phyloP scores from a whole-genome alignment of 2,888 invertebrate genomes.

The Bellardia pandia region DNA sequence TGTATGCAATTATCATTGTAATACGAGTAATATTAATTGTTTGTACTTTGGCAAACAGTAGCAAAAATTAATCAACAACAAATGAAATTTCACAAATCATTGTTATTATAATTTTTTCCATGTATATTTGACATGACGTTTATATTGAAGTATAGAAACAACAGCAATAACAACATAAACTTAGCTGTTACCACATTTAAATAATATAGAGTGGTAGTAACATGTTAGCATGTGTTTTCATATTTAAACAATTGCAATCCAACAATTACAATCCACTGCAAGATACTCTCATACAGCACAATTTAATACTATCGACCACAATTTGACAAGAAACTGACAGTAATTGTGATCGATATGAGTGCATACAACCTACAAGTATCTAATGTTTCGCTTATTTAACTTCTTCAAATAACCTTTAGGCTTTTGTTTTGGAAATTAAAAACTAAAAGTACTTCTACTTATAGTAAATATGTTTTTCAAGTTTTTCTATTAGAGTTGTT shows the following conservation, averaged over 20 bases:
- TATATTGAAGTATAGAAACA: slow-evolving; percentile 40
- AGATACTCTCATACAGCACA: slow-evolving; percentile 20
- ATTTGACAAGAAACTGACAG: slow-evolving; percentile 67
- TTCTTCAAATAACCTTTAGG: slow-evolving; percentile 56
- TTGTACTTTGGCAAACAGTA: slow-evolving; percentile 46
- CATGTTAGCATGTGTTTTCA: slow-evolving; percentile 15
- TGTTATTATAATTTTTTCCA: no score
- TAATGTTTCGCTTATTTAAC: slow-evolving; percentile 27
- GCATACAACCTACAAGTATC: slow-evolving; percentile 14
- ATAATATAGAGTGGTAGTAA: not conserved
- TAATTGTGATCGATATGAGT: slow-evolving; percentile 53
- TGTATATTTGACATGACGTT: slow-evolving; percentile 37
- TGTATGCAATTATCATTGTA: slow-evolving; percentile 24
- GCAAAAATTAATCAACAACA: slow-evolving; percentile 49
- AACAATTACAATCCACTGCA: not conserved
- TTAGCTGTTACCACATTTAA: slow-evolving; percentile 28
- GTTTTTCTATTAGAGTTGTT: not conserved
- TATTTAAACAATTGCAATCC: not conserved
- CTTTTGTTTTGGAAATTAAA: slow-evolving; percentile 19
- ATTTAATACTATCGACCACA: slow-evolving; percentile 62
- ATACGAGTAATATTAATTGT: not conserved
- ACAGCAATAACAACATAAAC: slow-evolving; percentile 3
- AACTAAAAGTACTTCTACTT: slow-evolving; percentile 2
- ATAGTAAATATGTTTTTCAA: not conserved
- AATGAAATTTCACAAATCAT: slow-evolving; percentile 50